phyloP scores from a whole-genome alignment of 2,888 invertebrate species.

The Pseudococcus longispinus region DNA sequence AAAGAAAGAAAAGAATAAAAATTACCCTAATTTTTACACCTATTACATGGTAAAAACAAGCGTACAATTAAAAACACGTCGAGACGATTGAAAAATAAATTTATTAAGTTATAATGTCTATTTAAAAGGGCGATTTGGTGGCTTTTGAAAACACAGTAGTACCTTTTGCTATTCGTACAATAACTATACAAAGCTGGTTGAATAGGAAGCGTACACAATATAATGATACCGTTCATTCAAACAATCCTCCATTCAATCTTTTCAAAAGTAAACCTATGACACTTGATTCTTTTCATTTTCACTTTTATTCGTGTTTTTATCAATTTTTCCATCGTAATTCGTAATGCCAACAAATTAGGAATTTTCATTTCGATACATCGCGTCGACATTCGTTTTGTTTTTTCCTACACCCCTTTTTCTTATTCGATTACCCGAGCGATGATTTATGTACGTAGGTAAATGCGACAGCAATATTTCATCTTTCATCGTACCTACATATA shows the following conservation, averaged over 20 bases:
- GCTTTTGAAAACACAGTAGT: conserved; percentile 8
- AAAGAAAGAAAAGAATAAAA: neutral
- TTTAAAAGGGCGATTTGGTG: conserved; percentile 6
- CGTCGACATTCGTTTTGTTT: neutral
- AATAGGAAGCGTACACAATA: conserved; percentile 21
- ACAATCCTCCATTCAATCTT: neutral
- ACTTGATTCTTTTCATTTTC: conserved; percentile 8
- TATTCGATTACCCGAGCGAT: neutral
- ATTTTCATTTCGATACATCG: neutral
- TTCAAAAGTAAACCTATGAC: neutral
- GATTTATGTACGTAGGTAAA: neutral
- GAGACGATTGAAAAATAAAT: neutral
- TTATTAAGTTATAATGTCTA: conserved; percentile 6
- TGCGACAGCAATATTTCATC: neutral
- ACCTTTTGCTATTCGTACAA: neutral
- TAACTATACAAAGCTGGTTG: neutral
- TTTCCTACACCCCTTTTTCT: neutral
- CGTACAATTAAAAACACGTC: neutral
- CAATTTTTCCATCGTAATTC: neutral
- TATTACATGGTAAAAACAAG: neutral
- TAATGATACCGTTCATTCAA: conserved; percentile 1
- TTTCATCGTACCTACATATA: neutral
- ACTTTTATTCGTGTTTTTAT: neutral
- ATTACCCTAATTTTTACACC: neutral
- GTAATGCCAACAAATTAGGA: neutral